These are phyloP conservation scores for Mormyrops boulengeri DNA, from an alignment of 2,797 vertebrate species.

Conservation along the genomic window DNA sequence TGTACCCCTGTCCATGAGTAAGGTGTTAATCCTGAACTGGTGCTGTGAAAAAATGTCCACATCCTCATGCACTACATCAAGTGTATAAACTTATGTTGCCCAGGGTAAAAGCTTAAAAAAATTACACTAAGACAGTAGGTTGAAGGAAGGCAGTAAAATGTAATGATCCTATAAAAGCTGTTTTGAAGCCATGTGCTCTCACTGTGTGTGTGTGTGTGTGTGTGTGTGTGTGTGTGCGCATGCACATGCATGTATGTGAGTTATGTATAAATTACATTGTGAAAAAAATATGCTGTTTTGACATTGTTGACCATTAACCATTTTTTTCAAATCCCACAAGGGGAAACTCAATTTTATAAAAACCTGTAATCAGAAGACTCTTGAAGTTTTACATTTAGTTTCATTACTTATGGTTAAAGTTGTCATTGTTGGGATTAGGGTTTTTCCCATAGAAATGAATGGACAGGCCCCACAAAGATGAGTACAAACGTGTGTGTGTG, in stretches of 20 bases:
- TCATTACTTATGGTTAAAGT: background rate
- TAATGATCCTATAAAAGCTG: background rate
- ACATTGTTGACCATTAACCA: background rate
- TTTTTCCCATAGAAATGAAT: background rate
- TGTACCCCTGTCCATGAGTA: too few relatives aligned
- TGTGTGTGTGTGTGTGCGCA: background rate
- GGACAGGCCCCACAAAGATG: background rate
- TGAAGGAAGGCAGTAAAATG: background rate
- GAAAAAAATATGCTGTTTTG: background rate
- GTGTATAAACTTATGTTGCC: background rate
- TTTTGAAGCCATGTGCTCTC: background rate
- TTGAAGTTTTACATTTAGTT: background rate
- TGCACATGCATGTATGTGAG: background rate
- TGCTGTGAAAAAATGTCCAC: background rate
- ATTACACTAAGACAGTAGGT: background rate
- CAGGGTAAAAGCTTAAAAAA: background rate
- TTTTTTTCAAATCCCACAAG: background rate
- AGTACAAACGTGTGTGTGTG: background rate
- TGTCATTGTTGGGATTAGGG: background rate
- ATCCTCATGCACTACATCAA: background rate
- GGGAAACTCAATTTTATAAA: background rate
- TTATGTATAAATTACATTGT: background rate
- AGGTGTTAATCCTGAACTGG: background rate
- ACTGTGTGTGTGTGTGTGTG: background rate
- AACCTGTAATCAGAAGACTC: background rate